phyloP scores from a whole-genome alignment of 2,888 invertebrate species.

The Macrosiphum euphorbiae region DNA sequence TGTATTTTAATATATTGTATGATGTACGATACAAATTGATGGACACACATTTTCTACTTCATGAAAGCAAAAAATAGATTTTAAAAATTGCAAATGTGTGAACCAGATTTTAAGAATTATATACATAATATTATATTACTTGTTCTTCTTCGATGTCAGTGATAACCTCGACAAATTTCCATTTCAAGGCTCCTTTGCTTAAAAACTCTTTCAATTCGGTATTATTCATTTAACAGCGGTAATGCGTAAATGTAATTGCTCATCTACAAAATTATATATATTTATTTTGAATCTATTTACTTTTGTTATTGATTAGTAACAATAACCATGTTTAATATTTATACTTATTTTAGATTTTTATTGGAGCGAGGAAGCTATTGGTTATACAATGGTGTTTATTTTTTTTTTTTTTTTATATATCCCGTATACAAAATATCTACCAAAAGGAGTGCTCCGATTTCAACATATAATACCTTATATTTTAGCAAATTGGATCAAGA shows the following conservation, averaged over 20 bases:
- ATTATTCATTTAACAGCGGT: neutral
- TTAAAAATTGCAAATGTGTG: neutral
- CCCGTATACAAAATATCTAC: too few species aligned
- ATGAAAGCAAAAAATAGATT: neutral
- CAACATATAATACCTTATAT: too few species aligned
- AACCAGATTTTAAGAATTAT: neutral
- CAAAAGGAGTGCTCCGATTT: too few species aligned
- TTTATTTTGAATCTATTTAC: neutral
- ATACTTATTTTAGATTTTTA: too few species aligned
- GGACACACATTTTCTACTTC: neutral
- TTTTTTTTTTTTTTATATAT: too few species aligned
- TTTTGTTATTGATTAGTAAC: slow-evolving; percentile 17
- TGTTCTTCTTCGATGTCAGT: neutral
- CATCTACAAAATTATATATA: neutral
- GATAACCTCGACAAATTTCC: neutral
- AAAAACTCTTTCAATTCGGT: neutral
- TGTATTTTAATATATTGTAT: neutral
- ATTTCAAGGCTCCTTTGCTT: neutral
- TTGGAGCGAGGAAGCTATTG: too few species aligned
- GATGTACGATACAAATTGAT: neutral
- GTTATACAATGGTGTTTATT: too few species aligned
- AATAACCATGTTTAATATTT: neutral
- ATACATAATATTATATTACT: neutral
- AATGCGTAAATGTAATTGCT: neutral
- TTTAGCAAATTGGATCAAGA: too few species aligned